Conservation (phyloP, 2,888 invertebrate species). For the Aproaerema taeniolella region DNA sequence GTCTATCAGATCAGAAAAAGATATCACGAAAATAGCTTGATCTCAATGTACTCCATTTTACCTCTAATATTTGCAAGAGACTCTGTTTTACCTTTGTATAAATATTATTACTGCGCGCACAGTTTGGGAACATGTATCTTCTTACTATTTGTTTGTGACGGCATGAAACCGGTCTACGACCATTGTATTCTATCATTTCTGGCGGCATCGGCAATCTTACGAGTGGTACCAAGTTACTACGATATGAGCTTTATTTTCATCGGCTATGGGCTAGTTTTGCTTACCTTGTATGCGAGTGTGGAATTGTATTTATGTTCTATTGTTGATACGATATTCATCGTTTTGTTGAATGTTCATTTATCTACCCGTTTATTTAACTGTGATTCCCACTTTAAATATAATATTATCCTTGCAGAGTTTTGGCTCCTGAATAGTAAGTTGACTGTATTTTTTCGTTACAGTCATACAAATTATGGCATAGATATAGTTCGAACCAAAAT, state of each 20-base stretch:
- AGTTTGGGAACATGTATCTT: not conserved
- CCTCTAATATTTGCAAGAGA: no score
- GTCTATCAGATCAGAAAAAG: not conserved
- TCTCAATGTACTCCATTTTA: no score
- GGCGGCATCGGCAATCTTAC: not conserved
- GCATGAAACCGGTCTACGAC: no score
- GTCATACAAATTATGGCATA: not conserved
- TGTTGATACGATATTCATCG: no score
- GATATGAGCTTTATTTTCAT: not conserved
- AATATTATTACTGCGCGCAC: not conserved
- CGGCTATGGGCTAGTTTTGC: no score
- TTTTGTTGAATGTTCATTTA: not conserved
- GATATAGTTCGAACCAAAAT: no score
- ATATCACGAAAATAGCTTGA: not conserved
- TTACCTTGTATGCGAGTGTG: no score
- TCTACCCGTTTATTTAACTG: not conserved
- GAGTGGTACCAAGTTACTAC: no score
- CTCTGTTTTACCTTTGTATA: no score
- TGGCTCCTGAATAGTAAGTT: not conserved
- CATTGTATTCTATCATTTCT: not conserved
- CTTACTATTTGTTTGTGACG: no score
- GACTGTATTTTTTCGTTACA: not conserved
- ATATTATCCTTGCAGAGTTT: not conserved
- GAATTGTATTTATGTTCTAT: no score
- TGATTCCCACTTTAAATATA: not conserved